Base-by-base conservation (phyloP, 2,888 invertebrate genomes). In the Hylaea fasciaria region DNA sequence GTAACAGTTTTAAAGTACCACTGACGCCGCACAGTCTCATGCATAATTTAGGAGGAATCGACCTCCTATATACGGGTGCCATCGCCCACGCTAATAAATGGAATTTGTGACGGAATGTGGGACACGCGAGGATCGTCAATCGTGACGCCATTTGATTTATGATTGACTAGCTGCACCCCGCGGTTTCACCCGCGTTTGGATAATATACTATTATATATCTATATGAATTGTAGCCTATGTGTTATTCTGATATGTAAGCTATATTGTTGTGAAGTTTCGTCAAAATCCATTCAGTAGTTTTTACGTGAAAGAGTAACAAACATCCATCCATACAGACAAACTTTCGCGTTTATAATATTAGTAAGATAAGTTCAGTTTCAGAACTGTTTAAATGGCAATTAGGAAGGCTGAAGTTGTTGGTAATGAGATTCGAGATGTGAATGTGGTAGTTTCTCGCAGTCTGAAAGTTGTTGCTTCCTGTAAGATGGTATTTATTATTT, bases 31-130 rank as follows among this genome's bases (percentile, higher is more conserved):
- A 68, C 70, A 62, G 66, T 62, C 73, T 78, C 79, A 78, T 82
- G 76, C 79, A 83, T 82, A 81, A 81, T 80, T 80, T 77, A 79
- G 76, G 66, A 54, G 57, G 68, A 73, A 71, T 77, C 80, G 75
- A 81, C 81, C 74, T n/a, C n/a, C 70, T 70, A 12, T 1, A n/a
- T n/a, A 55, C 67, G 67, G 64, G 67, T 66, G 65, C 68, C 67
- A 70, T 66, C 68, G 69, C 66, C 12, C 37, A n/a, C n/a, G n/a
- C 12, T 37, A 32, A 32, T 32, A 37, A 37, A 37, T 37, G n/a
- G n/a, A 37, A 37, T 32, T 10, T 68, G 68, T 44, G 43, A 48
- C 48, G 16, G 29, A 39, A 54, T 13, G 13, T 47, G 40, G 35
- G 13, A 13, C 17, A 41, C 47, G 47, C 40, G 2, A 17, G 17